Conservation (phyloP, 2,888 invertebrate genomes). For the Melanostoma scalare region DNA sequence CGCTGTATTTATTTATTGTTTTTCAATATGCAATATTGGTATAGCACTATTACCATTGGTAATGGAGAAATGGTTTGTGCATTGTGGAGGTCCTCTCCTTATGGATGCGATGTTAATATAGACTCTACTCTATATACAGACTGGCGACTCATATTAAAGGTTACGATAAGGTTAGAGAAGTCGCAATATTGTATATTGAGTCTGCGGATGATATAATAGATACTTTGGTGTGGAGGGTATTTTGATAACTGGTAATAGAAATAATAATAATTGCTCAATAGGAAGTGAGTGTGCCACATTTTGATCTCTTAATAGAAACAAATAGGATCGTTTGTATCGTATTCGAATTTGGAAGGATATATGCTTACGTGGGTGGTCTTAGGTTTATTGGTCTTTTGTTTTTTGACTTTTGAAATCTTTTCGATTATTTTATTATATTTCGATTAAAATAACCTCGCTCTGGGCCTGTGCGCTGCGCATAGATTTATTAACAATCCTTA, state of each 20-base stretch:
- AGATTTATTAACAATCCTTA: too few relatives aligned
- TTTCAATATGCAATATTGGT: conserved; percentile 37
- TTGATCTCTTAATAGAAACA: conserved; percentile 56
- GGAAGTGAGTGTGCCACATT: conserved; percentile 47
- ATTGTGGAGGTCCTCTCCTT: conserved; percentile 32
- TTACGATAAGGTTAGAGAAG: conserved; percentile 60
- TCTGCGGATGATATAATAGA: conserved; percentile 51
- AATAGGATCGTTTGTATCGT: conserved; percentile 19
- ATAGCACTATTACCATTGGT: conserved; percentile 1
- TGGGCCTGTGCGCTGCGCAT: too few relatives aligned
- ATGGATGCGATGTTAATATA: conserved; percentile 9
- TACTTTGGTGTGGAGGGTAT: conserved; percentile 15
- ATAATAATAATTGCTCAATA: conserved; percentile 49
- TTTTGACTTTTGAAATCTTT: too few relatives aligned
- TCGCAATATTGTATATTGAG: conserved; percentile 44
- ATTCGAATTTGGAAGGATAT: background rate
- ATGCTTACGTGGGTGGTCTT: conserved; percentile 14
- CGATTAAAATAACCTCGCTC: too few relatives aligned
- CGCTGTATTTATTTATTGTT: conserved; percentile 34
- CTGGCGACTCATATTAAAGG: conserved; percentile 50
- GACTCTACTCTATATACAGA: background rate
- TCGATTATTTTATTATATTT: too few relatives aligned
- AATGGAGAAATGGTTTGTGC: conserved; percentile 39
- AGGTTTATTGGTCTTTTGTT: too few relatives aligned
- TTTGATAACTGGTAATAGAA: conserved; percentile 36